Evolutionary conservation across 2,113 vertebrate genomes (phyloP).

Genomic region (Syngnathus scovelli): DNA sequence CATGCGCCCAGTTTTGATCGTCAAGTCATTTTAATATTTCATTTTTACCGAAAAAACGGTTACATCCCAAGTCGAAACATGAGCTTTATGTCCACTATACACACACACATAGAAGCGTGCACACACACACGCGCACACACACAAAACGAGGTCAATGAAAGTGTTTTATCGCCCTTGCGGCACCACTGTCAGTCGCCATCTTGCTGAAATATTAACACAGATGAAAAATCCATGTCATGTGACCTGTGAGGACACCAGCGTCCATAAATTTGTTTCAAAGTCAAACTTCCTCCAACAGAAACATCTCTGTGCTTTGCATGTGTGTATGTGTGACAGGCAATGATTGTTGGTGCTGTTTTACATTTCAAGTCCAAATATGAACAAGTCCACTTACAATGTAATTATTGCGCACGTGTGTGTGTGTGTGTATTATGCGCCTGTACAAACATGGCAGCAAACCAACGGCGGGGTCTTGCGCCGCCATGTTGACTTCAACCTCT

Average conservation of each 20-base stretch:
- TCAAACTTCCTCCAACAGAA: background rate
- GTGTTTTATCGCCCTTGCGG: background rate
- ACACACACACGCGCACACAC: background rate
- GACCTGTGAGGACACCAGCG: background rate
- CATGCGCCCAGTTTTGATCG: too few relatives aligned
- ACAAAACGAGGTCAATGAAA: constrained; percentile 7
- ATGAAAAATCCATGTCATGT: constrained; percentile 1
- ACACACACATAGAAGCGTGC: background rate
- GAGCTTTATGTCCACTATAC: background rate
- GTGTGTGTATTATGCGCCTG: background rate
- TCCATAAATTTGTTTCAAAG: background rate
- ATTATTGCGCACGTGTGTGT: background rate
- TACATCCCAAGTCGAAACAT: background rate
- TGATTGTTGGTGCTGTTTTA: too few relatives aligned
- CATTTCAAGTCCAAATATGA: background rate
- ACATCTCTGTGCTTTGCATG: background rate
- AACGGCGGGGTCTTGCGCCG: background rate
- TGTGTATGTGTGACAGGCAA: too few relatives aligned
- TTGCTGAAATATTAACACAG: background rate
- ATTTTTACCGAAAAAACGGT: too few relatives aligned
- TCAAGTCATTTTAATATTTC: too few relatives aligned
- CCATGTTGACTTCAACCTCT: background rate
- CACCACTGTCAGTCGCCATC: background rate
- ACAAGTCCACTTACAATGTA: background rate
- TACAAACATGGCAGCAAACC: constrained; percentile 3